These are phyloP conservation scores for Sipunculus nudus DNA, from an alignment of 2,888 invertebrate species.

Conservation along the genomic window DNA sequence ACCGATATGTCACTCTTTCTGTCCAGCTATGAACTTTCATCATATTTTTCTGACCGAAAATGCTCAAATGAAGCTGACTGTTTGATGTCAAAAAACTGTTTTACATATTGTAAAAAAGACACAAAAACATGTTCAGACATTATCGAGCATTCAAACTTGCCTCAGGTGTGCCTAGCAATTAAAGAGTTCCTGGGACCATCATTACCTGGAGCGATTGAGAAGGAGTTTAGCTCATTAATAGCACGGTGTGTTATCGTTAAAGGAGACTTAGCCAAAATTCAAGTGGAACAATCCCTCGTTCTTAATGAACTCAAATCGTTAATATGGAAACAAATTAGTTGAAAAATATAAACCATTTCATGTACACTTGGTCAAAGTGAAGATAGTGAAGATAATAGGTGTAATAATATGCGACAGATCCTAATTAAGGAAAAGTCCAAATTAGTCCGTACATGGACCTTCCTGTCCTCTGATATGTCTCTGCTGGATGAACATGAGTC, in stretches of 20 bases:
- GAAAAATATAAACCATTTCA: too few relatives aligned
- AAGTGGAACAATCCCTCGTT: constrained; percentile 50
- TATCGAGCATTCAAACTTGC: constrained; percentile 44
- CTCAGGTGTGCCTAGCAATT: constrained; percentile 49
- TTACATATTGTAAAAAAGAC: constrained; percentile 44
- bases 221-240: constrained; percentile 40
- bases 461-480: too few relatives aligned
- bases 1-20: constrained; percentile 42
- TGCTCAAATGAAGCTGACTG: constrained; percentile 49
- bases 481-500: too few relatives aligned
- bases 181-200: constrained; percentile 51
- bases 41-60: constrained; percentile 31
- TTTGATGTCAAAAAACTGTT: constrained; percentile 46
- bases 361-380: too few relatives aligned
- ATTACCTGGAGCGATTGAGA: constrained; percentile 44
- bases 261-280: constrained; percentile 17
- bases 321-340: constrained; percentile 52
- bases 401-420: too few relatives aligned
- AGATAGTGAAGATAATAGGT: too few relatives aligned
- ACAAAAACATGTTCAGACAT: constrained; percentile 42
- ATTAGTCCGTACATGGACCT: too few relatives aligned
- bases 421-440: too few relatives aligned
- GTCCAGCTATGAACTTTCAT: constrained; percentile 42
- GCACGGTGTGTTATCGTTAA: constrained; percentile 42
- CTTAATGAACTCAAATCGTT: constrained; percentile 48